Evolutionary conservation across 1,140 invertebrate genomes (phyloP), one percentile per base, ranked within the genome.

Genomic region (Drosophila pruinosa): DNA sequence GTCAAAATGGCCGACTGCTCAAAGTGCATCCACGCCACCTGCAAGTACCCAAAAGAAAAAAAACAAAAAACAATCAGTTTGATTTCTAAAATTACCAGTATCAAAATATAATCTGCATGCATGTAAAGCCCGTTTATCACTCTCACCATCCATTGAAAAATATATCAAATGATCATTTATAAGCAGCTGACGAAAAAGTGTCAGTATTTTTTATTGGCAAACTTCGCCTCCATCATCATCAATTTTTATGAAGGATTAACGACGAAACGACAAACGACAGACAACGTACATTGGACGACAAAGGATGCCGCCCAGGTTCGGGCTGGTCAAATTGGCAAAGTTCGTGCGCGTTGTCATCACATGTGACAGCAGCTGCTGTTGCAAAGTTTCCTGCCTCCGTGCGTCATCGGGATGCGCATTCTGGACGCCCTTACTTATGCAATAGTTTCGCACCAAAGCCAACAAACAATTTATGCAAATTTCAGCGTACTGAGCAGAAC

Each of bases 1-100:
- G 97, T 97, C 79, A 98, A 92, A 88, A 98, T 98, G 45, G 97
- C 96, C 47, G 97, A 97, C 89, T 97, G 97, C 91, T 98, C 97
- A 91, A 97, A 97, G 90, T 98, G 95, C 95, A 98, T 97, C 97
- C 97, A 98, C 74, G 97, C 97, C 58, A 98, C 96, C 97, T 98
- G 93, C 50, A 94, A 93, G 77, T 31, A 10, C 7, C 26, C 5
- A 28, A 61, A 77, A n/a, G 41, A 19, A 47, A 6, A 41, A 14
- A 68, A 31, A n/a, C 21, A 57, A n/a, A 19, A 17, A 8, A 4
- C 21, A 24, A 43, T 19, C 24, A 17, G 15, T 19, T n/a, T 43
- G 21, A 43, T 43, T 21, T 43, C 5, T 17, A 41, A n/a, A 12
- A 24, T 38, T 24, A 39, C 4, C 41, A 28, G 8, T 39, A 57